Conservation (phyloP, 2,888 invertebrate genomes). For the Caenorhabditis sinica region DNA sequence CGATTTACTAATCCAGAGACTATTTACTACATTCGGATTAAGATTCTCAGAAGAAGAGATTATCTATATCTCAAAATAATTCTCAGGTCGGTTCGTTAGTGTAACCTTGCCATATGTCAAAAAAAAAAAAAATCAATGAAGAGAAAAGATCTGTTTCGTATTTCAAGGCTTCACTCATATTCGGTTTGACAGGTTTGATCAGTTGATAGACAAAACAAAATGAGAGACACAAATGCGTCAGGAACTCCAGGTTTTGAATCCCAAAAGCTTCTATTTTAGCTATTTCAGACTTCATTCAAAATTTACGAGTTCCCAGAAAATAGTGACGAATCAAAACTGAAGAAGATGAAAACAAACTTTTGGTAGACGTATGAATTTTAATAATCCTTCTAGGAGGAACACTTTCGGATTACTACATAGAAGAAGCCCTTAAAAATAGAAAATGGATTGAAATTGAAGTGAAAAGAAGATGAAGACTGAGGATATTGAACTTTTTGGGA, state of each 20-base stretch:
- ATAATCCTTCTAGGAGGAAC: constrained; percentile 32
- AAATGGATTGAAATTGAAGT: constrained; percentile 9
- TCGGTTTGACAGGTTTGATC: too few relatives aligned
- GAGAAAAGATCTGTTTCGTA: too few relatives aligned
- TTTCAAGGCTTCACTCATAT: too few relatives aligned
- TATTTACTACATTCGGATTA: too few relatives aligned
- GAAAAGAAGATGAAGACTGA: neutral
- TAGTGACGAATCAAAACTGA: neutral
- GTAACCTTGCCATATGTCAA: too few relatives aligned
- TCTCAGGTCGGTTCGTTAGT: too few relatives aligned
- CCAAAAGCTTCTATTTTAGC: too few relatives aligned
- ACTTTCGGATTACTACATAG: constrained; percentile 23
- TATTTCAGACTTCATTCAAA: neutral
- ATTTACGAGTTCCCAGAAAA: neutral
- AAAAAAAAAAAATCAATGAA: too few relatives aligned
- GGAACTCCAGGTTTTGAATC: too few relatives aligned
- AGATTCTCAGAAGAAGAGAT: too few relatives aligned
- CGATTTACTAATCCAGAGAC: too few relatives aligned
- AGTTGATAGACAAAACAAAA: neutral
- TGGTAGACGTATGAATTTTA: constrained; percentile 23
- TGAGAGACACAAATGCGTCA: neutral
- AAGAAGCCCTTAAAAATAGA: constrained; percentile 29
- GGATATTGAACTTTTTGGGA: constrained; percentile 26
- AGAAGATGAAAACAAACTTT: neutral
- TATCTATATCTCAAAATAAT: too few relatives aligned